Base-by-base conservation (phyloP, 1,140 invertebrate genomes). In the Apis dorsata region DNA sequence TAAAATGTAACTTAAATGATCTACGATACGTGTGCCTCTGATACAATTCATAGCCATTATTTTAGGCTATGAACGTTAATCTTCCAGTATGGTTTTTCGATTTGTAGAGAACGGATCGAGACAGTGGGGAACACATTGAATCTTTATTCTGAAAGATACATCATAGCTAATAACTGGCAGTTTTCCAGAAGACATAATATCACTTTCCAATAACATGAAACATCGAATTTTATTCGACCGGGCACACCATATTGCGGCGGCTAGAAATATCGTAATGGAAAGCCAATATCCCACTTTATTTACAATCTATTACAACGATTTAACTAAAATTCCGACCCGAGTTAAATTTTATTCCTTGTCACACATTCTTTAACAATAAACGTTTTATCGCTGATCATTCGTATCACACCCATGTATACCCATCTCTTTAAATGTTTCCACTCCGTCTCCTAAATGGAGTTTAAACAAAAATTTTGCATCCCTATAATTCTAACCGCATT, bases 171-270 rank as follows among this genome's bases (percentile, higher is more conserved):
- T 76, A 53, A 53, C 74, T 76, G 74, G 74, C 60, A 76, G 49
- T 76, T 51, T 63, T 76, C 74, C 74, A 76, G 59, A 76, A 73
- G 53, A 73, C 53, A 34, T 57, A 28, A 72, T 73, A 73, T 73
- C 55, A 28, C 28, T 57, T 73, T 44, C 71, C 71, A 44, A 73
- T 73, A 73, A 34, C 53, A 73, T 28, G 71, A 57, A 57, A 57
- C 71, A 59, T 57, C 53, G 71, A 57, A 34, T 57, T 73, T 73
- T 73, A 59, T 57, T 73, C 44, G 55, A 57, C 28, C 53, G 28
- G n/a, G n/a, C 24, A 34, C 28, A 73, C 71, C 53, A n/a, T 73
- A 73, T 57, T 34, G 71, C 71, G 34, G 28, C 19, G 19, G 71
- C 19, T 34, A 28, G 24, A 28, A 34, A 28, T 73, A 73, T 57